Base-by-base conservation (phyloP, 2,113 vertebrate species). In the Myotis davidii region DNA sequence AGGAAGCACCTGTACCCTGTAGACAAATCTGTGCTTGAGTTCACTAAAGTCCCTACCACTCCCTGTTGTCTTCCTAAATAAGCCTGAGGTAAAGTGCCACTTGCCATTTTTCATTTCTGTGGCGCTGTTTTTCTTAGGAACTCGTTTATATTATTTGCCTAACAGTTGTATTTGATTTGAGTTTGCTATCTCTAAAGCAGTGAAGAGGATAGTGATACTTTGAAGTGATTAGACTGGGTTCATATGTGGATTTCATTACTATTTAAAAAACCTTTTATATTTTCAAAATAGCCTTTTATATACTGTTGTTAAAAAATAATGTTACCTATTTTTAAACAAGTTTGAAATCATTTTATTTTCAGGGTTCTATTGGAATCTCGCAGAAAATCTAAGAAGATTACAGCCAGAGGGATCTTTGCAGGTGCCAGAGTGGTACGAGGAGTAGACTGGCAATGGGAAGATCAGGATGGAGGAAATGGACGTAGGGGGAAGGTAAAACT, bases 401-500 rank as follows among this genome's bases (percentile, higher is more conserved):
- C 99, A 83, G 99, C 99, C 94, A 98, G 99, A 98, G 99, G 99
- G 88, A 99, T 99, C 97, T 99, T 99, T 98, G 99, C 99, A 84
- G 99, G 99, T 76, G 99, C 99, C 93, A 99, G 99, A 27, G 99
- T 99, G 83, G 99, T 99, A 45, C 99, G 99, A 96, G 99, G 99
- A 94, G 99, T 99, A 91, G 99, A 99, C 98, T 99, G 99, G 99
- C 99, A 99, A 70, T 99, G 99, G 99, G 99, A 99, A 98, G 99
- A 99, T 98, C 99, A 99, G 98, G 99, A 99, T 92, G 99, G 99
- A 85, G 99, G 99, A 97, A 99, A 99, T n/a, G 99, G 99, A 21
- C 99, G 99, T 70, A 99, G 99, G 98, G 99, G 99, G 98, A 99
- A 99, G 99, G 99, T 99, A 98, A 95, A 65, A 12, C 6, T 7